These are phyloP conservation scores for Danio tinwini DNA, from an alignment of 2,797 vertebrate species.

Conservation along the genomic window DNA sequence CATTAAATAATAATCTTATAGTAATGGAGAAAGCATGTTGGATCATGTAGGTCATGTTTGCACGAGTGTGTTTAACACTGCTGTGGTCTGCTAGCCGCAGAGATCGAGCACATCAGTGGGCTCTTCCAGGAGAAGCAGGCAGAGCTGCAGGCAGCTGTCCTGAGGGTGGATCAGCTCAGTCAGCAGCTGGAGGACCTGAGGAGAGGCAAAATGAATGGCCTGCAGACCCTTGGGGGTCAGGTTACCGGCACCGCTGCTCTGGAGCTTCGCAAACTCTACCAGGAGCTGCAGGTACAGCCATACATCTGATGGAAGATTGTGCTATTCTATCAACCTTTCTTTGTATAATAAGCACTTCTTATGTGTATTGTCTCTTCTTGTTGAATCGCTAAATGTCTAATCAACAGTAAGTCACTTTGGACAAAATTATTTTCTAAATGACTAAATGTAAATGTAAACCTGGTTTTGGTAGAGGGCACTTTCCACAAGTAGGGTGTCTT, in stretches of 20 bases:
- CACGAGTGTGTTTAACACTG: not conserved
- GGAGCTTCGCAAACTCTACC: constrained; percentile 94
- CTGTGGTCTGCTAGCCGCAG: constrained; percentile 80
- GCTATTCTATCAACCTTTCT: not conserved
- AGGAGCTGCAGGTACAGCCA: constrained; percentile 93
- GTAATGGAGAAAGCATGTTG: constrained; percentile 15
- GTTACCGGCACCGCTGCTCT: constrained; percentile 90
- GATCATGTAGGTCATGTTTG: not conserved
- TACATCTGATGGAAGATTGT: not conserved
- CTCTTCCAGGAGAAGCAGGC: constrained; percentile 98
- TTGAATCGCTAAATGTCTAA: no score
- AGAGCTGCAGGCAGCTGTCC: constrained; percentile 92
- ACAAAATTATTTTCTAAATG: no score
- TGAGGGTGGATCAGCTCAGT: constrained; percentile 96
- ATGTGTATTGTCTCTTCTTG: no score
- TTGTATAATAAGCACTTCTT: no score
- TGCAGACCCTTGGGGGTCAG: constrained; percentile 88
- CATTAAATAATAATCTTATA: constrained; percentile 8
- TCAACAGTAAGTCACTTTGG: no score
- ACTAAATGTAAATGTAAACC: no score
- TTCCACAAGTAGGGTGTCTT: not conserved
- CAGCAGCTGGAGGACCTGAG: constrained; percentile 95
- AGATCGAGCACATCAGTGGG: constrained; percentile 96
- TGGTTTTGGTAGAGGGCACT: not conserved
- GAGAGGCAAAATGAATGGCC: constrained; percentile 91